phyloP scores from a whole-genome alignment of 2,113 vertebrate species.

The Micronisus gabar region DNA sequence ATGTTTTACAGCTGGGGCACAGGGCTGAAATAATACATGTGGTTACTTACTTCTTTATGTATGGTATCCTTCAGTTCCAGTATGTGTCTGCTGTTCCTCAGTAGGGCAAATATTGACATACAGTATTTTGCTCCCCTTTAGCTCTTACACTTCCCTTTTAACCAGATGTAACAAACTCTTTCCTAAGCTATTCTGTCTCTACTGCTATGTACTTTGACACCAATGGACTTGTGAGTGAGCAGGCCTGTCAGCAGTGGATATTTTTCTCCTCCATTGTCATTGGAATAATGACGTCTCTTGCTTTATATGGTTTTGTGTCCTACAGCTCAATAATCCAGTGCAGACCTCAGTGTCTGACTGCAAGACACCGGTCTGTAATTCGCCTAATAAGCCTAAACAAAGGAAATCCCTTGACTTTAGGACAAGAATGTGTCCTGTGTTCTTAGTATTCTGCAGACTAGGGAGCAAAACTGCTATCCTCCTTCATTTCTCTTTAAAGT shows the following conservation, averaged over 20 bases:
- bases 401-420: slow-evolving; percentile 70
- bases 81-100: slow-evolving; percentile 62
- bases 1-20: slow-evolving; percentile 71
- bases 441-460: neutral
- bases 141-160: slow-evolving; percentile 57
- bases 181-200: slow-evolving; percentile 62
- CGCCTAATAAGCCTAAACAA: slow-evolving; percentile 55
- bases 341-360: slow-evolving; percentile 61
- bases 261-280: slow-evolving; percentile 63
- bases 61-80: slow-evolving; percentile 65
- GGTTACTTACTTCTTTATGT: slow-evolving; percentile 53
- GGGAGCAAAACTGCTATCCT: neutral
- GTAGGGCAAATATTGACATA: slow-evolving; percentile 66
- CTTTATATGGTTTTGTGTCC: slow-evolving; percentile 69
- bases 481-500: slow-evolving; percentile 14
- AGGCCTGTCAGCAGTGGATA: slow-evolving; percentile 66
- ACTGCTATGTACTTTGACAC: slow-evolving; percentile 54
- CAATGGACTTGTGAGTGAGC: slow-evolving; percentile 61
- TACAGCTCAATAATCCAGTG: slow-evolving; percentile 53
- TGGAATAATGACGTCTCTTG: slow-evolving; percentile 72
- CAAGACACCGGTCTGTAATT: slow-evolving; percentile 62
- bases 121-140: slow-evolving; percentile 59
- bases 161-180: slow-evolving; percentile 64
- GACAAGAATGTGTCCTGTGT: slow-evolving; percentile 35
- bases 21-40: slow-evolving; percentile 65